Evolutionary conservation across 2,797 vertebrate species (phyloP), one percentile per base, ranked within the genome.

Genomic region (Sebastolobus altivelis): DNA sequence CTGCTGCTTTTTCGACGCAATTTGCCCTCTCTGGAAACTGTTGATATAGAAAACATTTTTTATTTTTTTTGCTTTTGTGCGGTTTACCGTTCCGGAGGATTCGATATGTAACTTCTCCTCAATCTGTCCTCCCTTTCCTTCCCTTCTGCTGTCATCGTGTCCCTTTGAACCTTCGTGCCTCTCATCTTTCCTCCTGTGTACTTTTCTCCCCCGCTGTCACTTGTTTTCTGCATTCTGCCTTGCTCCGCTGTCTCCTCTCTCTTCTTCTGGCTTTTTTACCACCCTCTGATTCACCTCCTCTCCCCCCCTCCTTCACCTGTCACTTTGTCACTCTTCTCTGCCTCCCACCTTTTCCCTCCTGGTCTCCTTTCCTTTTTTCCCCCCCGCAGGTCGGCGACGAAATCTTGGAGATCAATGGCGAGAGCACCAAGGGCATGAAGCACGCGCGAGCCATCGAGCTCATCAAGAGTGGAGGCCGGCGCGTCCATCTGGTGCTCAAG

Each of bases 341-440:
- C 65, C 54, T 61, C 54, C 31, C n/a, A 9, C 9, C 31, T 56
- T 35, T 55, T 25, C 11, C 22, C 7, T 40, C 40, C 35, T 43
- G 4, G 18, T 65, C 56, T n/a, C n/a, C 7, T 58, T 38, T 31
- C 3, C 31, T 46, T 25, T n/a, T 6, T 61, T 43, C 12, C 20
- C 22, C 4, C 31, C 77, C 29, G 9, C 89, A 99, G 99, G 97
- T 99, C 0, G 99, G 99, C 66, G 99, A 99, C 43, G 98, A 99
- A 95, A 99, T 99, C 93, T 87, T 99, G 92, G 98, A 99, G 95
- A 99, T 99, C 94, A 99, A 99, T 8, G 97, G 98, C 27, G 99
- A 99, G 94, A 98, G 96, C 84, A 99, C 99, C 89, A 99, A 99
- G 95, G 98, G 98, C 92, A 99, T 99, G 99, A 99, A 98, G 96